Evolutionary conservation across 2,797 vertebrate species (phyloP).

Genomic region (Scomberomorus guttatus): DNA sequence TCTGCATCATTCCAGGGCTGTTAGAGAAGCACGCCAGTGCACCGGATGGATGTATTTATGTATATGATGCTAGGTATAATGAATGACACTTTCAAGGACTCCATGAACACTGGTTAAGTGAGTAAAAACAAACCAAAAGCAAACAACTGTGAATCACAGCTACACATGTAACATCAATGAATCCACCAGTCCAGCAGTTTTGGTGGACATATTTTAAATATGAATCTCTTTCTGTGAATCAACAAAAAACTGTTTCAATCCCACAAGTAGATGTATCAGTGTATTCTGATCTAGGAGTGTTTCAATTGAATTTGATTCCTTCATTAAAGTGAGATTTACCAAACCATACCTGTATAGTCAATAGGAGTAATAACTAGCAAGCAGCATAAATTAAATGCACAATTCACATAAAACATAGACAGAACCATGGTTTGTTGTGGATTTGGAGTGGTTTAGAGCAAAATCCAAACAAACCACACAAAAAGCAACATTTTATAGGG

Average conservation of each 20-base stretch:
- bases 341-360: background rate
- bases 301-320: background rate
- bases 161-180: background rate
- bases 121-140: no score
- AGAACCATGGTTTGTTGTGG: background rate
- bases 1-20: constrained; percentile 69
- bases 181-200: background rate
- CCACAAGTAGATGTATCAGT: no score
- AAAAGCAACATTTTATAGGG: background rate
- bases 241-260: background rate
- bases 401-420: background rate
- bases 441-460: background rate
- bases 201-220: background rate
- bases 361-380: background rate
- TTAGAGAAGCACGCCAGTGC: constrained; percentile 24
- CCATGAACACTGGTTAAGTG: background rate
- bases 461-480: background rate
- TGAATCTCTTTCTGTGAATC: background rate
- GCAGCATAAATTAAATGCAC: background rate
- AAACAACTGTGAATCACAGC: constrained; percentile 15
- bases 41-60: constrained; percentile 30
- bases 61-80: background rate
- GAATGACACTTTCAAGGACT: constrained; percentile 26
- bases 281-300: background rate
- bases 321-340: background rate